Base-by-base conservation (phyloP, 2,113 vertebrate genomes). In the Takifugu bimaculatus region DNA sequence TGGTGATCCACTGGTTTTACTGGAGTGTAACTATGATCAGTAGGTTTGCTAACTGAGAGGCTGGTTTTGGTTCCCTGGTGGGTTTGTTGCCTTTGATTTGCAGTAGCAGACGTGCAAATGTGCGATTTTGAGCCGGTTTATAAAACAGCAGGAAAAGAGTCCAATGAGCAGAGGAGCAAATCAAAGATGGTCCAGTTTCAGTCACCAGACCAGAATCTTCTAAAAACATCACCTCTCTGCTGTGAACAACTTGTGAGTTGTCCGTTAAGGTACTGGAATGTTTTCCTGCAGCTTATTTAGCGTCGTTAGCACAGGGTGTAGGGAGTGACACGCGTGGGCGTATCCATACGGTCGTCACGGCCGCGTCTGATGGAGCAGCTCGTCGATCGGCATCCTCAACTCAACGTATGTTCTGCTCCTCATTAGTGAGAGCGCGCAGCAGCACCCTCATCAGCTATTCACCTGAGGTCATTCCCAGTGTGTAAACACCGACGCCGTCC, bases 401-500 rank as follows among this genome's bases (percentile, higher is more conserved):
- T 44, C 12, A 6, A 35, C 60, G 32, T 4, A 42, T 26, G 4
- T 39, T 27, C 13, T 35, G 67, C 63, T 62, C 5, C 6, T 67
- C 73, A 70, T 65, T 72, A 63, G 53, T 56, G 68, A 68, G 54
- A 70, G 20, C 20, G 20, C 20, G 20, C 20, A 20, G 20, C 20
- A 20, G 20, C 20, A 44, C n/a, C 52, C 53, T n/a, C 47, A 65
- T 83, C 73, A 71, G 53, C 74, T 68, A 77, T 72, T 80, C 65
- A 73, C 63, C 67, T 15, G 35, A 72, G 66, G 74, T 77, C 44
- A 83, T 81, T 78, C 76, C 68, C 77, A 74, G 48, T 68, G 64
- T 79, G 80, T 76, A 83, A 83, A 85, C 70, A 87, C 68, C 70
- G 57, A 74, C 67, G 71, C 79, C 48, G 63, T 60, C 80, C 83